Percentiles rank a stretch among this genome's conserved stretches.
Evolutionary conservation across 2,113 vertebrate genomes (phyloP).

Genomic region (Mormyrus lacerda): DNA sequence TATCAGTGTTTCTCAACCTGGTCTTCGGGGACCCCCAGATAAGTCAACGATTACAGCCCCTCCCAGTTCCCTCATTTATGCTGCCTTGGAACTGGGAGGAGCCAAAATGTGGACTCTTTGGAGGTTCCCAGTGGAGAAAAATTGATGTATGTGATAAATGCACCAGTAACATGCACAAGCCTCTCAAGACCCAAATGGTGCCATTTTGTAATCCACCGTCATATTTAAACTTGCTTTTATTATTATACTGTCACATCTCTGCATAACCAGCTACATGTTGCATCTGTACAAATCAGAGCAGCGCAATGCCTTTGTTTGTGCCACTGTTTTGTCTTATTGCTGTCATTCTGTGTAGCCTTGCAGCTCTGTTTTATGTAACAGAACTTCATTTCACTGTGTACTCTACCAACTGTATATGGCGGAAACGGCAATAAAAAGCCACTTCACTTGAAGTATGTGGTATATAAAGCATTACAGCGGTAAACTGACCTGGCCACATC

Average conservation of each 20-base stretch:
- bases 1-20: background rate
- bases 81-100: background rate
- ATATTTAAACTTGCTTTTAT: background rate
- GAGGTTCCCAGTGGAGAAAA: background rate
- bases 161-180: background rate
- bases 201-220: background rate
- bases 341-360: background rate
- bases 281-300: background rate
- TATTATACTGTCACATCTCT: background rate
- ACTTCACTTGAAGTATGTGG: background rate
- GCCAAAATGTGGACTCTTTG: background rate
- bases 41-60: background rate
- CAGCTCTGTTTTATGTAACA: background rate
- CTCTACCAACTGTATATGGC: background rate
- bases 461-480: background rate
- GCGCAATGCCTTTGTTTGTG: background rate
- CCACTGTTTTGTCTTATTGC: background rate
- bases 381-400: background rate
- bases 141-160: background rate
- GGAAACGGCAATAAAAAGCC: background rate
- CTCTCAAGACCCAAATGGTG: background rate
- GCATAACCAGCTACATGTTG: background rate
- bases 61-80: background rate
- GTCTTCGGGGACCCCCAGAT: background rate
- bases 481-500: conserved; percentile 65